Percentiles rank a stretch among this genome's conserved stretches.
phyloP scores from a whole-genome alignment of 2,888 invertebrate genomes.

The Hedychridium roseum region DNA sequence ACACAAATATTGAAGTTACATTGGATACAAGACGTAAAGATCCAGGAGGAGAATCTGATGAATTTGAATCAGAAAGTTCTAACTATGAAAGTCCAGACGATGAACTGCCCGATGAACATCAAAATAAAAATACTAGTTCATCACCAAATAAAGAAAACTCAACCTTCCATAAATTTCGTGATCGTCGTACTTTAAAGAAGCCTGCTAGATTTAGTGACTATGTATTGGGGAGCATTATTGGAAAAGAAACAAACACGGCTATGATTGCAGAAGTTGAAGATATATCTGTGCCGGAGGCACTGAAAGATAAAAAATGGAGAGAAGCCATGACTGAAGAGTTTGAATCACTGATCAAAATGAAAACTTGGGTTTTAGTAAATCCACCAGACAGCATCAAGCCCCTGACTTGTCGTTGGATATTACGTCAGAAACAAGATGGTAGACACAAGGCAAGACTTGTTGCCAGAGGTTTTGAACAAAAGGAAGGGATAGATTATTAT shows the following conservation, averaged over 20 bases:
- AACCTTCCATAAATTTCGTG: constrained; percentile 12
- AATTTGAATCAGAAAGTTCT: neutral
- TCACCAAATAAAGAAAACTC: neutral
- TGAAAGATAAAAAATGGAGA: constrained; percentile 39
- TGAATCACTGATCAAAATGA: constrained; percentile 30
- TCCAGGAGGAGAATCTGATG: neutral
- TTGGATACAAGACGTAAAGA: too few species aligned
- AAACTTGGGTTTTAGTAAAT: constrained; percentile 37
- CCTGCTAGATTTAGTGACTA: constrained; percentile 25
- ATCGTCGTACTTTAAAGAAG: constrained; percentile 23
- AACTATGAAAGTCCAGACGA: neutral
- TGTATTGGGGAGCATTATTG: constrained; percentile 4
- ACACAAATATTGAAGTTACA: constrained; percentile 9
- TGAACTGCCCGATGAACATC: constrained; percentile 15
- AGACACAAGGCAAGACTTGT: constrained; percentile 38
- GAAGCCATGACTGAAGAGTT: constrained; percentile 38
- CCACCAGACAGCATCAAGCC: constrained; percentile 26
- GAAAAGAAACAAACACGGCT: neutral
- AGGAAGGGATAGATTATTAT: constrained; percentile 37
- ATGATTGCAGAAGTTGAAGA: constrained; percentile 32
- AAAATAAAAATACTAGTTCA: neutral
- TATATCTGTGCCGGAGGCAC: constrained; percentile 31
- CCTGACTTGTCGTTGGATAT: constrained; percentile 37
- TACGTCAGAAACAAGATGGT: constrained; percentile 35
- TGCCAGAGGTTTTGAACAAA: constrained; percentile 41